Evolutionary conservation across 2,888 invertebrate species (phyloP), one percentile per base, ranked within the genome.

Genomic region (Athetis lepigone): DNA sequence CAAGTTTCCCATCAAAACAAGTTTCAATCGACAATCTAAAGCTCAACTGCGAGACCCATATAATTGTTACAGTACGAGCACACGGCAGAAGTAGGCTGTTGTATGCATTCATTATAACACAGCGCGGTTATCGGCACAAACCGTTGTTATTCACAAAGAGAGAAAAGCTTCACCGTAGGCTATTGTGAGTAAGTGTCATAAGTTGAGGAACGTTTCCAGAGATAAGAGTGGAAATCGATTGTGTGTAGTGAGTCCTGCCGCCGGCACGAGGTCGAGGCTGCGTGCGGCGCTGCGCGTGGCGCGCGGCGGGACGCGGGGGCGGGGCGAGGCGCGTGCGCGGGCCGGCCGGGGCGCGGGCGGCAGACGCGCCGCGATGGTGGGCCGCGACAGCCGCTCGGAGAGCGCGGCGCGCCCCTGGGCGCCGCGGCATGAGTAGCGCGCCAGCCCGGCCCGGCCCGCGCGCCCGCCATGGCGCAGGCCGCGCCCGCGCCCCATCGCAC

Each of bases 401-500:
- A 93, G 92, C 93, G 95, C 94, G 94, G 95, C 95, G 95, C 95
- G 95, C 95, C 94, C 91, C 88, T 89, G 91, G 94, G 95, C 95
- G 95, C 93, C 94, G 93, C 94, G 93, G 92, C 92, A 94, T 94
- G 94, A 93, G 93, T 92, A 92, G 94, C 92, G 93, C 93, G 93
- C 90, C 88, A 85, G 92, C 92, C 88, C 92, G 92, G 93, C 93
- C 92, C 93, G 94, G 93, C 94, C 92, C 91, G 91, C 88, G 94
- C 94, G 92, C 92, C 93, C 92, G 93, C 93, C 93, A 94, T 93
- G 94, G 94, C 94, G 94, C 95, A 94, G 94, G 94, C 94, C 94
- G 94, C 93, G 94, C 95, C 95, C 95, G 95, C 95, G 96, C 96
- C 95, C 91, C 96, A 95, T 94, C 95, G 95, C 95, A 95, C 96